Base-by-base conservation (phyloP, 2,113 vertebrate species). In the Corythornis madagascariensis region DNA sequence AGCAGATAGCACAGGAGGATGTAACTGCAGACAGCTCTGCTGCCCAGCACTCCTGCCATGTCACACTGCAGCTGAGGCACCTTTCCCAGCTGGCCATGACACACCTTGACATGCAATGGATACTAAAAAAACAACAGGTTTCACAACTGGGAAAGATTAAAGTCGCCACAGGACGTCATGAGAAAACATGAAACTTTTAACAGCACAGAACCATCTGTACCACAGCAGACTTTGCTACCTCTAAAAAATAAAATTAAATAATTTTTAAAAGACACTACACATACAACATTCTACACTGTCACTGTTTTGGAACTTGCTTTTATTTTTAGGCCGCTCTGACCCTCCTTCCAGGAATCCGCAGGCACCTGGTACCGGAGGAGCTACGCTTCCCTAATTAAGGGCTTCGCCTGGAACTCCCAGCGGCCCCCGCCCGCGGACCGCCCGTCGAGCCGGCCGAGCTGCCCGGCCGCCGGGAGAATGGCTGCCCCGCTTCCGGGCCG, bases 81-180 rank as follows among this genome's bases (percentile, higher is more conserved):
- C 61, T 5, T 13, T 13, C 42, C 47, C 52, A 8, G 45, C 38
- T 13, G 11, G 18, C 29, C 50, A 25, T 42, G 4, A 2, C 40
- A 15, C 42, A 53, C 4, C 71, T 75, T 15, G n/a, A 2, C 1
- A 29, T 0, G 0, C 4, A 6, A 11, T 0, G 6, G 61, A 6
- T 5, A 9, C 7, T 2, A 2, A 47, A 59, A 63, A 47, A 5
- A 11, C 55, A 56, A 7, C 38, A 25, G 26, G 50, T 52, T 50
- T 19, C 19, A 11, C 21, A 8, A 13, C 14, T 3, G 11, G 5
- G 8, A 14, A 14, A 63, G 70, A 25, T 3, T 12, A 40, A 65
- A 63, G 65, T 3, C 6, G 4, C 7, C 29, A 11, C 9, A 1
- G 42, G 13, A 48, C 1, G 2, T 0, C 6, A 6, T 8, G 7